A percentile compares a stretch with the other conserved stretches of the same genome.
Evolutionary conservation across 2,888 invertebrate species (phyloP).

Genomic region (Drosophila infuscata): DNA sequence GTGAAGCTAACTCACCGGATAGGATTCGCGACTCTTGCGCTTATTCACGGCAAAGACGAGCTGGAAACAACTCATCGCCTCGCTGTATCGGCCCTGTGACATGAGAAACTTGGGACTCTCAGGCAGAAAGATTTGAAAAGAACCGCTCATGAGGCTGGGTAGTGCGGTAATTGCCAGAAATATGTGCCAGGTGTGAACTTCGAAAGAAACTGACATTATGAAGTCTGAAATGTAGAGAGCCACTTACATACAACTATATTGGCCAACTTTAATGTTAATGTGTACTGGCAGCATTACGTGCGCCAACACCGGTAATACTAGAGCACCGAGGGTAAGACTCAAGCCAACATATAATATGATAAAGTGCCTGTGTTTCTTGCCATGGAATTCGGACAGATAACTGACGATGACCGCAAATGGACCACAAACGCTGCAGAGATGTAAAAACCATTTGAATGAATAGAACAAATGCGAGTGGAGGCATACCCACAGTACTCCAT

Average conservation of each 20-base stretch:
- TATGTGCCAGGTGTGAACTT: slow-evolving; percentile 76
- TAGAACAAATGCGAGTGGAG: neutral
- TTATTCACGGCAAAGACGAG: slow-evolving; percentile 89
- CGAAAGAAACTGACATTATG: neutral
- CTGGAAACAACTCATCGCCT: slow-evolving; percentile 78
- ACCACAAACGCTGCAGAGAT: slow-evolving; percentile 87
- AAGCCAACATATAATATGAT: slow-evolving; percentile 88
- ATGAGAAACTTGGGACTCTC: slow-evolving; percentile 83
- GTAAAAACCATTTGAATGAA: neutral
- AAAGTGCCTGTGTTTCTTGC: slow-evolving; percentile 87
- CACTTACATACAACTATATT: slow-evolving; percentile 59
- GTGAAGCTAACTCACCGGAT: slow-evolving; percentile 86
- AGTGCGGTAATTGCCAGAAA: slow-evolving; percentile 66
- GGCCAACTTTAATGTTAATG: slow-evolving; percentile 42
- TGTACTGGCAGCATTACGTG: slow-evolving; percentile 89
- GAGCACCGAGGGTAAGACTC: slow-evolving; percentile 88
- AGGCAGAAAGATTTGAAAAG: slow-evolving; percentile 68
- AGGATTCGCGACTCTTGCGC: slow-evolving; percentile 87
- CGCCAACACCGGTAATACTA: slow-evolving; percentile 89
- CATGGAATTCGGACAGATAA: slow-evolving; percentile 91
- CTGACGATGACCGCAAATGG: slow-evolving; percentile 90
- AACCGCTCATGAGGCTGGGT: slow-evolving; percentile 67
- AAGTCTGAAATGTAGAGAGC: neutral
- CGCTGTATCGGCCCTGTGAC: slow-evolving; percentile 75
- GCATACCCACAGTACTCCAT: slow-evolving; percentile 88